Base-by-base conservation (phyloP, 2,888 invertebrate genomes). In the Machimus rusticus region DNA sequence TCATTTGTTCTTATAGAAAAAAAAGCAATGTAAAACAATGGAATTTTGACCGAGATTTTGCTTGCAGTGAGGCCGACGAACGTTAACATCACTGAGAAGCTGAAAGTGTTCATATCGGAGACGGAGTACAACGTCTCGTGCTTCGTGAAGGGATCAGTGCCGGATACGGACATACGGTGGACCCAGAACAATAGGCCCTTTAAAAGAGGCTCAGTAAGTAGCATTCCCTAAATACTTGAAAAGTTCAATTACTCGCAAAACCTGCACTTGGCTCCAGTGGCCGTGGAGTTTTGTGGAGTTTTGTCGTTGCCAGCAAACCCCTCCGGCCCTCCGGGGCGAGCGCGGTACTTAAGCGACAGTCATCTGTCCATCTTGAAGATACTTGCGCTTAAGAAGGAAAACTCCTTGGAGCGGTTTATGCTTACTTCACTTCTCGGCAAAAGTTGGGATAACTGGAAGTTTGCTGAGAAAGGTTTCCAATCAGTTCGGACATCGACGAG, bases 111-210 rank as follows among this genome's bases (percentile, higher is more conserved):
- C 93, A 95, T 96, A 88, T 96, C 97, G 12, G 96, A 96, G 90
- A 95, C 95, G 91, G 95, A 96, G 90, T 96, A 97, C 91, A 95
- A 95, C 90, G 94, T 98, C 90, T 95, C 95, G 87, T 98, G 98
- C 93, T 95, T 96, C 91, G 96, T 97, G 81, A 94, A 95, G 90
- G 98, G 98, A 76, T 98, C 98, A 87, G 95, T 98, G 90, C 98
- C 98, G 37, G 95, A 96, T 89, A 97, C 98, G 46, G 95, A 95
- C 90, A 95, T 98, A 91, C 95, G 95, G 87, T 98, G 98, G 98
- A 95, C 95, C 91, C 96, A 97, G 91, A 97, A 96, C 91, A 96
- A 96, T 92, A 94, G 95, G 89, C 95, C 95, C 90, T 96, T 97
- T 92, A 95, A 95, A 90, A 94, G 95, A 90, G 96, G 96, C 91